Evolutionary conservation across 2,888 invertebrate genomes (phyloP).

Genomic region (Emmelina monodactyla): DNA sequence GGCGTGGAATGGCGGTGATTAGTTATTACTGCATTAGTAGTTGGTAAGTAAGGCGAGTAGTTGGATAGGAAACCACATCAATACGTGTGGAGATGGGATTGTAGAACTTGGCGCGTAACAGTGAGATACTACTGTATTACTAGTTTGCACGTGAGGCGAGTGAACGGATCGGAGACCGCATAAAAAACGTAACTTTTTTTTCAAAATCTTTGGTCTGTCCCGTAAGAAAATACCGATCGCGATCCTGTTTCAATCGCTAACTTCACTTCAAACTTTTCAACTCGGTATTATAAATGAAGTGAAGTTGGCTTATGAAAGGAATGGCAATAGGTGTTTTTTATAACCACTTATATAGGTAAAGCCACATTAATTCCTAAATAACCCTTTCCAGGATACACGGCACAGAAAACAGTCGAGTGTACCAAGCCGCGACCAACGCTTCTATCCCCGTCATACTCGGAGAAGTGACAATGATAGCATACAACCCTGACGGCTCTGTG

Average conservation of each 20-base stretch:
- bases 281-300: too few relatives aligned
- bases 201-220: background rate
- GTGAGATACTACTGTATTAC: too few relatives aligned
- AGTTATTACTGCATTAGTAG: too few relatives aligned
- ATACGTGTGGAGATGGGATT: slow-evolving; percentile 37
- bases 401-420: slow-evolving; percentile 19
- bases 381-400: slow-evolving; percentile 24
- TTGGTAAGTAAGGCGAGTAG: too few relatives aligned
- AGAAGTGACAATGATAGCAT: slow-evolving; percentile 13
- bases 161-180: too few relatives aligned
- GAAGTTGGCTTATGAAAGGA: too few relatives aligned
- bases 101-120: slow-evolving; percentile 47
- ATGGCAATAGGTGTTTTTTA: background rate
- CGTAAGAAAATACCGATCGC: background rate
- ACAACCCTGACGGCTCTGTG: background rate
- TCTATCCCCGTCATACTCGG: slow-evolving; percentile 19
- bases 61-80: too few relatives aligned
- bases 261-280: too few relatives aligned
- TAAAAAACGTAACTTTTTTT: background rate
- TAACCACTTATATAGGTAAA: background rate
- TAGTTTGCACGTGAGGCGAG: too few relatives aligned
- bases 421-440: slow-evolving; percentile 18
- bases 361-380: background rate
- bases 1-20: too few relatives aligned
- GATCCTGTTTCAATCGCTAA: too few relatives aligned